Conservation (phyloP, 2,888 invertebrate genomes). For the Bruchidius siliquastri region DNA sequence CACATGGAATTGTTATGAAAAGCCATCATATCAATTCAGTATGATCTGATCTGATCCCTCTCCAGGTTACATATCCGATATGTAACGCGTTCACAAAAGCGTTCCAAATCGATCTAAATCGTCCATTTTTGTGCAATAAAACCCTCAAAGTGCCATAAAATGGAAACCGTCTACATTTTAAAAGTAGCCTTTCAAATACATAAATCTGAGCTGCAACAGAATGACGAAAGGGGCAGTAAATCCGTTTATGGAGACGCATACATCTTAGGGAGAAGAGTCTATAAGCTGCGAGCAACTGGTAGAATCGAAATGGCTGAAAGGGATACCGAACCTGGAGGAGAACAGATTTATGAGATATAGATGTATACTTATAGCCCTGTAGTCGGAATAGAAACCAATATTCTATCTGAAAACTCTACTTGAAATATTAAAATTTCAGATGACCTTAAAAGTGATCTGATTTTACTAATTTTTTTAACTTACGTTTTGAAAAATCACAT, state of each 20-base stretch:
- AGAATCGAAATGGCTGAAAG: neutral
- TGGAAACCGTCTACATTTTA: neutral
- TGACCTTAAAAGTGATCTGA: too few species aligned
- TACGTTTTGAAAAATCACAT: too few species aligned
- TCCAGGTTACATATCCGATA: neutral
- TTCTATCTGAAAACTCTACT: too few species aligned
- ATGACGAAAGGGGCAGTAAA: neutral
- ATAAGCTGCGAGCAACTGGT: neutral
- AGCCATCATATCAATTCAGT: neutral
- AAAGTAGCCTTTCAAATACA: neutral
- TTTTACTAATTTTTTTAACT: too few species aligned
- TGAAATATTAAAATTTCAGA: too few species aligned
- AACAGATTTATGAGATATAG: neutral
- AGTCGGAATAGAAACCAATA: too few species aligned
- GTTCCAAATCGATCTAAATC: neutral
- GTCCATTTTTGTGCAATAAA: neutral
- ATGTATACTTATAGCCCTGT: too few species aligned
- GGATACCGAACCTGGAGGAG: neutral
- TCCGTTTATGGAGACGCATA: neutral
- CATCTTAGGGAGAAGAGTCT: neutral
- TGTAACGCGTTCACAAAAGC: neutral
- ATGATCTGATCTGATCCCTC: neutral
- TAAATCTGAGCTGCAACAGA: neutral
- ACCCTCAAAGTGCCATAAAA: neutral
- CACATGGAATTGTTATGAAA: neutral